Conservation (phyloP, 2,888 invertebrate genomes). For the Andrena trimmerana region DNA sequence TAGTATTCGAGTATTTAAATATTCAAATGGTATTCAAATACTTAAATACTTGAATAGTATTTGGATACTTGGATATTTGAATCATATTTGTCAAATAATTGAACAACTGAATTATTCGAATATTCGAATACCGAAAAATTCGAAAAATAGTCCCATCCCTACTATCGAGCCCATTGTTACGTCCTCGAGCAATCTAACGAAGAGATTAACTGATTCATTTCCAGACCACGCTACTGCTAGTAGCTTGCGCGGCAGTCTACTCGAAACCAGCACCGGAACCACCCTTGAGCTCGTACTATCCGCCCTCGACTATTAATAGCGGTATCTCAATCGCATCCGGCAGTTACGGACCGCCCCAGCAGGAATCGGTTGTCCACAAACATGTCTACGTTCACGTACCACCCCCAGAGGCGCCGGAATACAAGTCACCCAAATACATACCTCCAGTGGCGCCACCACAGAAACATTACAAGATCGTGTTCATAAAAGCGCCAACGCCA, state of each 20-base stretch:
- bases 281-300: slow-evolving; percentile 86
- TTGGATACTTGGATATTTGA: too few species aligned
- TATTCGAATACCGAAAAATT: too few species aligned
- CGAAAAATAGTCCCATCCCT: too few species aligned
- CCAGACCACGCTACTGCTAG: slow-evolving; percentile 53
- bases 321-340: slow-evolving; percentile 58
- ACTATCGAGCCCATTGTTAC: too few species aligned
- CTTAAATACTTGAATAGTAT: too few species aligned
- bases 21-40: too few species aligned
- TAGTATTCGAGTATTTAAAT: too few species aligned
- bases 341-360: slow-evolving; percentile 86
- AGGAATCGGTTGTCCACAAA: slow-evolving; percentile 93
- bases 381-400: slow-evolving; percentile 97
- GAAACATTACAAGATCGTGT: slow-evolving; percentile 94
- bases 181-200: not conserved
- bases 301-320: slow-evolving; percentile 72
- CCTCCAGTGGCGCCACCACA: slow-evolving; percentile 87
- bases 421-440: slow-evolving; percentile 88
- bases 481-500: slow-evolving; percentile 90
- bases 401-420: slow-evolving; percentile 92
- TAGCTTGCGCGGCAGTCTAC: slow-evolving; percentile 57
- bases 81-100: too few species aligned
- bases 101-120: too few species aligned
- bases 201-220: not conserved
- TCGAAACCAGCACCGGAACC: slow-evolving; percentile 87